Evolutionary conservation across 2,797 vertebrate genomes (phyloP).

Genomic region (Leptatherina wallacei): DNA sequence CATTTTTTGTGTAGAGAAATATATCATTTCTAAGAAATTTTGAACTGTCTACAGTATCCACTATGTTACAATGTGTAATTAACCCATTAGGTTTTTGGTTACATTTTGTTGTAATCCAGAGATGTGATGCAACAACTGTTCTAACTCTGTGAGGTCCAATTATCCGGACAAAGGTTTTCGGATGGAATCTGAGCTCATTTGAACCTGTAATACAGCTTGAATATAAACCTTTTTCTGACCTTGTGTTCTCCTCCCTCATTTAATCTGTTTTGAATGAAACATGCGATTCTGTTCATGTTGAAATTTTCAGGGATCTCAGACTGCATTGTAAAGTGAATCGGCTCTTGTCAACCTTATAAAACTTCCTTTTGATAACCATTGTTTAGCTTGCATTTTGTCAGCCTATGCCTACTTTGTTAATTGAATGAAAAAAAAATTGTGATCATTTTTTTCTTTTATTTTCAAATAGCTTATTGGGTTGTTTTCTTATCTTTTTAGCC

Average conservation of each 20-base stretch:
- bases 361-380: conserved; percentile 59
- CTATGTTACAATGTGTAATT: conserved; percentile 49
- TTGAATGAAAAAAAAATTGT: conserved; percentile 62
- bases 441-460: conserved; percentile 34
- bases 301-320: conserved; percentile 79
- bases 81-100: conserved; percentile 49
- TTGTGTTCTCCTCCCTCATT: conserved; percentile 62
- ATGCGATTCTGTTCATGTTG: conserved; percentile 62
- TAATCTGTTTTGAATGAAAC: conserved; percentile 59
- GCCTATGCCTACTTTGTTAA: conserved; percentile 69
- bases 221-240: conserved; percentile 68
- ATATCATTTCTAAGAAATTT: conserved; percentile 55
- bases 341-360: conserved; percentile 55
- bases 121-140: conserved; percentile 75
- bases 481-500: conserved; percentile 79
- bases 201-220: conserved; percentile 70
- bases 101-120: conserved; percentile 58
- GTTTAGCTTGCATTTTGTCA: conserved; percentile 71
- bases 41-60: conserved; percentile 41
- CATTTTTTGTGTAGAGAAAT: conserved; percentile 73
- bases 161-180: conserved; percentile 58
- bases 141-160: conserved; percentile 64
- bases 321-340: conserved; percentile 68
- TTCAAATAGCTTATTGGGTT: conserved; percentile 72
- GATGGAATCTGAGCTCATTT: conserved; percentile 65